Conservation (phyloP, 2,113 vertebrate species). For the Todiramphus saurophagus region DNA sequence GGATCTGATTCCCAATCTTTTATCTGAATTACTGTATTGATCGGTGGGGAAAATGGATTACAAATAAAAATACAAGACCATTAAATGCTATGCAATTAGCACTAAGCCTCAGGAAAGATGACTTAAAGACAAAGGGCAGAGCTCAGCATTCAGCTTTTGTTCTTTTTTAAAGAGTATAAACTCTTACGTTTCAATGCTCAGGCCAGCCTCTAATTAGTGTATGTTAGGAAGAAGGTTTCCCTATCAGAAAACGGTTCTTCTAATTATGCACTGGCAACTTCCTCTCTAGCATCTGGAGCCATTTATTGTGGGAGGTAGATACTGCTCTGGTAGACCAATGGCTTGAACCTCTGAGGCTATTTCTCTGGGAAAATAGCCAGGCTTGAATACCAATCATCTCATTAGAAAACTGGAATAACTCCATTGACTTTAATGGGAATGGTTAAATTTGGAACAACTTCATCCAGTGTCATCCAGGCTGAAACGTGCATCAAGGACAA, state of each 20-base stretch:
- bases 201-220: neutral
- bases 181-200: neutral
- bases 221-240: neutral
- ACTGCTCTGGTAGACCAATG: neutral
- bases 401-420: neutral
- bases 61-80: slow-evolving; percentile 50
- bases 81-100: slow-evolving; percentile 36
- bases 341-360: neutral
- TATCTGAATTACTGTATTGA: slow-evolving; percentile 48
- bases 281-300: neutral
- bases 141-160: neutral
- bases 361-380: neutral
- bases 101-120: neutral
- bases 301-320: neutral
- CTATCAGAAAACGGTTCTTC: neutral
- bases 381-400: neutral
- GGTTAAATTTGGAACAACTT: neutral
- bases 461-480: neutral
- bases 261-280: neutral
- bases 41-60: neutral
- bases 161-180: neutral
- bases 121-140: neutral
- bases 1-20: slow-evolving; percentile 10
- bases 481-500: neutral
- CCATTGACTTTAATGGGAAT: neutral